phyloP scores from a whole-genome alignment of 2,888 invertebrate genomes.

The Notocelia uddmanniana region DNA sequence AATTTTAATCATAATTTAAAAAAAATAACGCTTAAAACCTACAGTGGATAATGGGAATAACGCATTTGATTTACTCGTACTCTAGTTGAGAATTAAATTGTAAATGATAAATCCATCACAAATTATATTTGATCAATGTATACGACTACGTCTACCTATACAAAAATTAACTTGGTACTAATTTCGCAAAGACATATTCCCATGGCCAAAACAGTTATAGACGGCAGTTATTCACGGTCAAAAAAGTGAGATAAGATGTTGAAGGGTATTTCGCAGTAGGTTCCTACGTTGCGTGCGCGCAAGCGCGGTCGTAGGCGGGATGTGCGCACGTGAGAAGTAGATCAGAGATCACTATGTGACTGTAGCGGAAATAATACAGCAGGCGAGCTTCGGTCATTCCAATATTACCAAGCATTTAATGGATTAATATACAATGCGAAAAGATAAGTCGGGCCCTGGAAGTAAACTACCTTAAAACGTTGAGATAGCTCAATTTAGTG shows the following conservation, averaged over 20 bases:
- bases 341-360: conserved; percentile 35
- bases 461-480: too few species aligned
- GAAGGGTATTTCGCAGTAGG: conserved; percentile 40
- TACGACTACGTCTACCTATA: too few species aligned
- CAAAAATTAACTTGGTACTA: neutral
- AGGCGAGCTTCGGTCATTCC: neutral
- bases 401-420: neutral
- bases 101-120: too few species aligned
- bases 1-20: too few species aligned
- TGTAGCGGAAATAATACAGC: conserved; percentile 31
- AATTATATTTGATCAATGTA: too few species aligned
- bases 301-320: conserved; percentile 31
- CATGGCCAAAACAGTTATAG: neutral
- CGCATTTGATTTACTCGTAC: too few species aligned
- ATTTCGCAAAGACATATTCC: neutral
- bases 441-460: too few species aligned
- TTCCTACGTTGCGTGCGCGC: conserved; percentile 21
- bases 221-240: conserved; percentile 1
- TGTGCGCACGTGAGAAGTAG: conserved; percentile 44
- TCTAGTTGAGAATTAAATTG: too few species aligned
- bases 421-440: too few species aligned
- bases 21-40: too few species aligned
- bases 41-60: too few species aligned
- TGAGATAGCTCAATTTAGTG: too few species aligned
- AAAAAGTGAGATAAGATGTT: conserved; percentile 30